Evolutionary conservation across 2,113 vertebrate genomes (phyloP).

Genomic region (Syngnathus scovelli): DNA sequence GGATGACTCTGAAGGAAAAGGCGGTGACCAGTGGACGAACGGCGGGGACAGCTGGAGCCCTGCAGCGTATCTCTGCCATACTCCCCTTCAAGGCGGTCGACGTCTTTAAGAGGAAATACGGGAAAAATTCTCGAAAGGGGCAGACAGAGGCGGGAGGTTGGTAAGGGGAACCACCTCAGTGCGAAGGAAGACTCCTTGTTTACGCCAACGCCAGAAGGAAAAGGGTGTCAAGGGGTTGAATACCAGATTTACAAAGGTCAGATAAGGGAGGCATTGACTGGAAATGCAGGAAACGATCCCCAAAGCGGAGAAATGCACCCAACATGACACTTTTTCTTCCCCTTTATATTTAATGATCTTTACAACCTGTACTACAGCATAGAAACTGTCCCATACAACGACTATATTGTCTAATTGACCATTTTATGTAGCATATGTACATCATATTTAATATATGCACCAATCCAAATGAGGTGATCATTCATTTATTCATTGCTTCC

Average conservation of each 20-base stretch:
- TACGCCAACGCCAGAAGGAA: conserved; percentile 55
- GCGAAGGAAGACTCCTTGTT: conserved; percentile 47
- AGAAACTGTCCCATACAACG: no score
- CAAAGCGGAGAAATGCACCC: background rate
- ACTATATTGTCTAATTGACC: no score
- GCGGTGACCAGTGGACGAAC: conserved; percentile 47
- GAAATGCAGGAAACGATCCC: conserved; percentile 3
- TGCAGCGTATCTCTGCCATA: conserved; percentile 27
- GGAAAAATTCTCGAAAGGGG: conserved; percentile 34
- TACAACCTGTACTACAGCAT: background rate
- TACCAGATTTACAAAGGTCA: conserved; percentile 48
- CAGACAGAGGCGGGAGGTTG: background rate
- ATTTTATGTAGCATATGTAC: no score
- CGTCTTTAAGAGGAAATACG: conserved; percentile 45
- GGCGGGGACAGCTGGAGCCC: conserved; percentile 32
- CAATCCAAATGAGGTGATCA: no score
- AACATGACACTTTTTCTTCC: background rate
- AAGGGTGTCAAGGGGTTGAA: conserved; percentile 48
- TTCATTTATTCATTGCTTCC: no score
- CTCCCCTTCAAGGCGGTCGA: conserved; percentile 53
- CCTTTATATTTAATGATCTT: background rate
- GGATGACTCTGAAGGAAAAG: conserved; percentile 34
- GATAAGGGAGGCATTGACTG: conserved; percentile 35
- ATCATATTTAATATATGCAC: no score
- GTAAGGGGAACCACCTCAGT: conserved; percentile 18